Percentiles rank a stretch among this genome's conserved stretches.
Conservation (phyloP, 2,888 invertebrate genomes). For the Oscheius sp. region DNA sequence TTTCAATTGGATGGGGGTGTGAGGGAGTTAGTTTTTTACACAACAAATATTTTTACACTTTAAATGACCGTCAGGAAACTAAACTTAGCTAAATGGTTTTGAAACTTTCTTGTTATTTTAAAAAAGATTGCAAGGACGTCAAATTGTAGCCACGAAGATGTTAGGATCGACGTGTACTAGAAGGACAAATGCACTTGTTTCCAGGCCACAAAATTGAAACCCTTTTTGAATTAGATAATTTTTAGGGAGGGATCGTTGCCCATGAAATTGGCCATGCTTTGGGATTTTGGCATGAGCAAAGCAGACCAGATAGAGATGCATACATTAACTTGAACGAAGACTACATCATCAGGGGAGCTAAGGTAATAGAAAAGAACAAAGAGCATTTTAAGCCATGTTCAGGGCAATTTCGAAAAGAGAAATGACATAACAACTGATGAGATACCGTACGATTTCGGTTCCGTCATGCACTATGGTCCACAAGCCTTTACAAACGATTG, state of each 20-base stretch:
- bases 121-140: too few relatives aligned
- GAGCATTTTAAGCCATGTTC: background rate
- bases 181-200: background rate
- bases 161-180: too few relatives aligned
- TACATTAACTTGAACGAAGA: slow-evolving; percentile 61
- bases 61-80: too few relatives aligned
- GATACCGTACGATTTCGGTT: slow-evolving; percentile 61
- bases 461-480: slow-evolving; percentile 63
- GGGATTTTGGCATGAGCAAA: slow-evolving; percentile 66
- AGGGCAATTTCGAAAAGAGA: slow-evolving; percentile 61
- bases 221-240: too few relatives aligned
- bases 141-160: too few relatives aligned
- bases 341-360: slow-evolving; percentile 51
- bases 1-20: slow-evolving; percentile 64
- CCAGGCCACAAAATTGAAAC: background rate
- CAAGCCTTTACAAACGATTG: slow-evolving; percentile 63
- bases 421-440: slow-evolving; percentile 49
- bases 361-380: slow-evolving; percentile 16
- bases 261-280: slow-evolving; percentile 65
- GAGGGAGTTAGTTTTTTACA: slow-evolving; percentile 44
- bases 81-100: too few relatives aligned
- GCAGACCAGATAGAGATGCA: slow-evolving; percentile 56
- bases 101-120: too few relatives aligned
- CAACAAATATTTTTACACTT: background rate
- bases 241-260: slow-evolving; percentile 60